These are phyloP conservation scores for Cygnus buccinator DNA, from an alignment of 2,113 vertebrate species.

Conservation along the genomic window DNA sequence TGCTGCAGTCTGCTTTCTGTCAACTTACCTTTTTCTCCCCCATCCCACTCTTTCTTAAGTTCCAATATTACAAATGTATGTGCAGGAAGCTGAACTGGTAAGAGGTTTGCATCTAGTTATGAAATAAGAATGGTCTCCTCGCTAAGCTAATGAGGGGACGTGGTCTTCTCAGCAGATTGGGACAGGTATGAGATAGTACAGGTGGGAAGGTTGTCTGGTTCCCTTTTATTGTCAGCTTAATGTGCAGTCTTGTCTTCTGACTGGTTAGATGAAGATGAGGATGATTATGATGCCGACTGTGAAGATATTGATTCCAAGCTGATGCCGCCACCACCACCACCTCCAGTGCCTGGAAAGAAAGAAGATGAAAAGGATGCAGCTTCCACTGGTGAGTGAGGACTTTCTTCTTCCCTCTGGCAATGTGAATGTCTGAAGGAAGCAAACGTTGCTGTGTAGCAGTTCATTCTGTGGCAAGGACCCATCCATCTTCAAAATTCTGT, in stretches of 20 bases:
- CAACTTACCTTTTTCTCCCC: background rate
- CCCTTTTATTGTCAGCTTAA: background rate
- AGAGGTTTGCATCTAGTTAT: background rate
- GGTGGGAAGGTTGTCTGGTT: background rate
- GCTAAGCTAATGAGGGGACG: background rate
- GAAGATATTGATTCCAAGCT: slow-evolving; percentile 97
- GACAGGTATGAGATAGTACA: background rate
- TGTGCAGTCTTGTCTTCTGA: background rate
- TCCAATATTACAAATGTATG: background rate
- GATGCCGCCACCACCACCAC: slow-evolving; percentile 95
- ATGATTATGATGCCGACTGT: slow-evolving; percentile 96
- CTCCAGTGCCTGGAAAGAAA: slow-evolving; percentile 84
- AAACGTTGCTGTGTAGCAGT: background rate
- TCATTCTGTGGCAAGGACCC: background rate
- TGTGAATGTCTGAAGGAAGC: slow-evolving; percentile 5
- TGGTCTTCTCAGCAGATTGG: background rate
- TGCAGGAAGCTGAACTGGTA: background rate
- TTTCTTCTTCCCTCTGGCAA: slow-evolving; percentile 33
- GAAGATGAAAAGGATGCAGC: slow-evolving; percentile 84
- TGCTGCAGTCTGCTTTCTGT: background rate
- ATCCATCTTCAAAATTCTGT: accelerated
- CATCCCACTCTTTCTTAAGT: background rate
- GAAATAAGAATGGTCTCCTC: background rate
- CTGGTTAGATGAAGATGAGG: slow-evolving; percentile 88
- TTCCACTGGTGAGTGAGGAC: slow-evolving; percentile 78